A percentile compares a stretch with the other conserved stretches of the same genome.
Conservation (phyloP, 2,113 vertebrate genomes). For the Oceanodroma tethys region DNA sequence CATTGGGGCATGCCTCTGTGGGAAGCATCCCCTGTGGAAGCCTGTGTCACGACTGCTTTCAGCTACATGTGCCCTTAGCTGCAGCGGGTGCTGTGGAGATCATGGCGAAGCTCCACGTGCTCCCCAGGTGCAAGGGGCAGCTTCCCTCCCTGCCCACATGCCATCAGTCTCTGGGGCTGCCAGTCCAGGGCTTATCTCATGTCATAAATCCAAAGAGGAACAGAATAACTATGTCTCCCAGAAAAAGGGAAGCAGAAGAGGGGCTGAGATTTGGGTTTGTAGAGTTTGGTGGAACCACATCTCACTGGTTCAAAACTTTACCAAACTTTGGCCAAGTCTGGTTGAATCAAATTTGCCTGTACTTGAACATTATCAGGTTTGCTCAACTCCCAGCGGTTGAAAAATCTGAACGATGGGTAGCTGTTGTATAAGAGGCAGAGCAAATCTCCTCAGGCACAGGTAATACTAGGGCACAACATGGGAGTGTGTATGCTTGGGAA, state of each 20-base stretch:
- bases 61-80: not conserved
- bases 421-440: not conserved
- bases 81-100: not conserved
- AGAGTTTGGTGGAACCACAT: not conserved
- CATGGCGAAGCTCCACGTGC: accelerated
- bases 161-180: not conserved
- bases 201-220: not conserved
- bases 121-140: not conserved
- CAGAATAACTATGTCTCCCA: not conserved
- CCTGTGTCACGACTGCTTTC: not conserved
- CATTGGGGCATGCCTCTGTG: accelerated
- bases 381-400: not conserved
- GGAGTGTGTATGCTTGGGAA: not conserved
- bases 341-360: not conserved
- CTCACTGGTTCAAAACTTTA: not conserved
- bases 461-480: not conserved
- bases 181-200: not conserved
- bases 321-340: not conserved
- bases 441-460: not conserved
- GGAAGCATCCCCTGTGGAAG: not conserved
- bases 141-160: not conserved
- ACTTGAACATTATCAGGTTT: not conserved
- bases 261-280: not conserved
- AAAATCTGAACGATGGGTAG: not conserved
- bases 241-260: not conserved